These are phyloP conservation scores for Coracias cyanogaster DNA, from an alignment of 2,797 vertebrate species.

Conservation along the genomic window DNA sequence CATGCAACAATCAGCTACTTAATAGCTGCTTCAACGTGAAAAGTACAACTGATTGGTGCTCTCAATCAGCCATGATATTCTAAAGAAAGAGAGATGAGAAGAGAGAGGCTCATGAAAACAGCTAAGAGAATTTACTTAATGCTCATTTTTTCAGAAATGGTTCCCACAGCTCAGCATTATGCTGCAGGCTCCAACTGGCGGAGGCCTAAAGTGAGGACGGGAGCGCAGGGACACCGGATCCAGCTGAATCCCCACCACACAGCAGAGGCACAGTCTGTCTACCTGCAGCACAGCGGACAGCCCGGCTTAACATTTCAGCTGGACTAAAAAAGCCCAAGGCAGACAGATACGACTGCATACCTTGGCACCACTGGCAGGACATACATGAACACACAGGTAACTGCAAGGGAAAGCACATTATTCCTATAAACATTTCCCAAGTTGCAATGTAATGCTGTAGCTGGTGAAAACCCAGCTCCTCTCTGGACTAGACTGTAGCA, in stretches of 20 bases:
- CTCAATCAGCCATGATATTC: conserved; percentile 62
- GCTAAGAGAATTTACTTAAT: conserved; percentile 46
- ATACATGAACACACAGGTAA: neutral
- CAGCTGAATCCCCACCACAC: neutral
- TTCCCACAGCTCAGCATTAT: conserved; percentile 9
- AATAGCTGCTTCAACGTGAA: conserved; percentile 53
- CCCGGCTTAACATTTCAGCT: neutral
- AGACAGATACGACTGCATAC: neutral
- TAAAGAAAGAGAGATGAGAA: conserved; percentile 54
- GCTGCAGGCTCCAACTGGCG: neutral
- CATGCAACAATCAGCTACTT: conserved; percentile 53
- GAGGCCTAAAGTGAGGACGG: neutral
- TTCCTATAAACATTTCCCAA: neutral
- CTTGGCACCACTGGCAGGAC: neutral
- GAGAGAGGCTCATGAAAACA: conserved; percentile 34
- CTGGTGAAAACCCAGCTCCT: neutral
- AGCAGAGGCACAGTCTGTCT: neutral
- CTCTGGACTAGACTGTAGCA: neutral
- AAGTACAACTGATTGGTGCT: conserved; percentile 57
- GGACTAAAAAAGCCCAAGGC: neutral
- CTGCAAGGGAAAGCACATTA: neutral
- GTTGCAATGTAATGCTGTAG: neutral
- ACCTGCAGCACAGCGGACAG: neutral
- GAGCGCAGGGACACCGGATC: neutral
- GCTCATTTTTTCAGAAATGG: conserved; percentile 1